Evolutionary conservation across 1,140 invertebrate genomes (phyloP), one percentile per base, ranked within the genome.

Genomic region (Rhagoletis zephyria): DNA sequence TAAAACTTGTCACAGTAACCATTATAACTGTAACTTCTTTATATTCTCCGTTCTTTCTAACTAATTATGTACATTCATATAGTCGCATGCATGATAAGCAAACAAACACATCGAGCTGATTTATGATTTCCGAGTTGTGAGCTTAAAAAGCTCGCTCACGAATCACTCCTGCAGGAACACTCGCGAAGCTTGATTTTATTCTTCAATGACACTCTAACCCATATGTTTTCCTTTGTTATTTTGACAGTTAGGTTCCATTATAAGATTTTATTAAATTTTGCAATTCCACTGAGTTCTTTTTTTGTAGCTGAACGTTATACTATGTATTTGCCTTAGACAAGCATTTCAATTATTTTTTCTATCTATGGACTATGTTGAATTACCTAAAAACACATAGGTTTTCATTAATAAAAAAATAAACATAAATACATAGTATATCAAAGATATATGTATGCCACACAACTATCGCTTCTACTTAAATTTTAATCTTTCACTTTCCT

Each of bases 401-500:
- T 56, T 56, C 1, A 10, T 56, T 56, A 56, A 5, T 56, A 1
- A 81, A 81, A 7, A 30, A 9, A 16, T 64, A 10, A 10, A 64
- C 16, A 64, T 64, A 64, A 1, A 16, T 64, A 16, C 4, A 14
- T 16, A 67, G 2, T 4, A 14, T 16, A 16, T 63, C 4, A 63
- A 63, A 63, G 16, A 3, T 30, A 67, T 30, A 30, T 30, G 30
- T 81, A 81, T 81, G 16, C 45, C 45, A 81, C 74, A 81, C 74
- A 12, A 81, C 74, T 81, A n/a, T 81, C 74, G 74, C 48, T 81
- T 61, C 60, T 85, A 85, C 85, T 87, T 63, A 88, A 81, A 87
- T 60, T 88, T 81, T 30, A 56, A 70, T 88, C 85, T 88, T 60
- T 86, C 85, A 87, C 60, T 87, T 87, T 74, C 86, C 77, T 88